Conservation (phyloP, 2,888 invertebrate genomes). For the Conchocele bisecta region DNA sequence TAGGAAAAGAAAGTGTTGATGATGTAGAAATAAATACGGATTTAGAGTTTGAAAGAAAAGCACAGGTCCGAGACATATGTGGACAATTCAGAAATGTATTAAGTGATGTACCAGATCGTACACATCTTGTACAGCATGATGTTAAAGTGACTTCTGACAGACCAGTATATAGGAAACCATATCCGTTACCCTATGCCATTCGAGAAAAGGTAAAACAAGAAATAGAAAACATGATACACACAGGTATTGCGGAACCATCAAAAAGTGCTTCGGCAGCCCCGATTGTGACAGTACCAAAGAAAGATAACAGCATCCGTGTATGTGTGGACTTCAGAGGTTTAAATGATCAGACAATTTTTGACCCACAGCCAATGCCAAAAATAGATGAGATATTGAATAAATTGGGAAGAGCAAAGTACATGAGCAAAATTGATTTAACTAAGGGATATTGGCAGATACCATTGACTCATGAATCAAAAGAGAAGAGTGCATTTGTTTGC, state of each 20-base stretch:
- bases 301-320: not conserved
- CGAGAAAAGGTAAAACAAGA: not conserved
- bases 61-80: too few relatives aligned
- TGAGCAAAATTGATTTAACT: not conserved
- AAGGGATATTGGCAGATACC: conserved; percentile 4
- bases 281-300: not conserved
- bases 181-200: not conserved
- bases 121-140: not conserved
- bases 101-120: not conserved
- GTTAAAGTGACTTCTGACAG: not conserved
- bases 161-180: not conserved
- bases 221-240: not conserved
- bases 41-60: too few relatives aligned
- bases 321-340: not conserved
- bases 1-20: too few relatives aligned
- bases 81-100: not conserved
- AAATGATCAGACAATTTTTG: conserved; percentile 1
- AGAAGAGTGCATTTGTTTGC: not conserved
- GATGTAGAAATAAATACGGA: too few relatives aligned
- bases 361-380: conserved; percentile 4
- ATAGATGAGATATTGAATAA: conserved; percentile 1
- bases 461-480: not conserved
- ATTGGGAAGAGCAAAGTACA: not conserved
- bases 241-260: not conserved
- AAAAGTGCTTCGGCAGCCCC: not conserved